phyloP scores from a whole-genome alignment of 2,888 invertebrate genomes.

The Antitype chi region DNA sequence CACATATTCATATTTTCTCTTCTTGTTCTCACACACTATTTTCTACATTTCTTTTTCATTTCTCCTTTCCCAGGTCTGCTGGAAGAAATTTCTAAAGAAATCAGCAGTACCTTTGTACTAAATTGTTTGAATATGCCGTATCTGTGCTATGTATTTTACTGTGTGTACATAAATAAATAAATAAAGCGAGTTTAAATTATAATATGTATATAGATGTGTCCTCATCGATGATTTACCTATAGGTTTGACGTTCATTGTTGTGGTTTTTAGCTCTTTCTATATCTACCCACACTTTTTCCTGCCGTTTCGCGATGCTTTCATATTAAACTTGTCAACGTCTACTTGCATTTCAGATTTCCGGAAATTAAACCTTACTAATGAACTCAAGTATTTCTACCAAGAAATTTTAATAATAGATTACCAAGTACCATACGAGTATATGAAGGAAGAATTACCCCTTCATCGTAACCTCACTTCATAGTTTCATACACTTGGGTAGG shows the following conservation, averaged over 20 bases:
- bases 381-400: neutral
- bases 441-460: constrained; percentile 24
- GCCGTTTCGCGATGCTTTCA: neutral
- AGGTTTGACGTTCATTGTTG: neutral
- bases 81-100: too few relatives aligned
- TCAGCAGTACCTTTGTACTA: too few relatives aligned
- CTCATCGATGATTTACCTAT: neutral
- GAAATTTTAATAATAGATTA: constrained; percentile 1
- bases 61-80: too few relatives aligned
- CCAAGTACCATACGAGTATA: neutral
- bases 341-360: neutral
- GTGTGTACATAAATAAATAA: too few relatives aligned
- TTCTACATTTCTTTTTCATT: too few relatives aligned
- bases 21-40: too few relatives aligned
- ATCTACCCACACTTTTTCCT: neutral
- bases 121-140: too few relatives aligned
- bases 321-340: neutral
- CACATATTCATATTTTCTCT: too few relatives aligned
- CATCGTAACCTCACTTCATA: constrained; percentile 26
- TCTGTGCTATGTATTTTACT: too few relatives aligned
- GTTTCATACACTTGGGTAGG: constrained; percentile 31
- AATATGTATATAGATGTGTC: neutral
- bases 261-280: neutral
- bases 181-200: neutral
- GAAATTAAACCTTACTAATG: neutral